phyloP scores from a whole-genome alignment of 2,888 invertebrate genomes.

The Diplolepis rosae region DNA sequence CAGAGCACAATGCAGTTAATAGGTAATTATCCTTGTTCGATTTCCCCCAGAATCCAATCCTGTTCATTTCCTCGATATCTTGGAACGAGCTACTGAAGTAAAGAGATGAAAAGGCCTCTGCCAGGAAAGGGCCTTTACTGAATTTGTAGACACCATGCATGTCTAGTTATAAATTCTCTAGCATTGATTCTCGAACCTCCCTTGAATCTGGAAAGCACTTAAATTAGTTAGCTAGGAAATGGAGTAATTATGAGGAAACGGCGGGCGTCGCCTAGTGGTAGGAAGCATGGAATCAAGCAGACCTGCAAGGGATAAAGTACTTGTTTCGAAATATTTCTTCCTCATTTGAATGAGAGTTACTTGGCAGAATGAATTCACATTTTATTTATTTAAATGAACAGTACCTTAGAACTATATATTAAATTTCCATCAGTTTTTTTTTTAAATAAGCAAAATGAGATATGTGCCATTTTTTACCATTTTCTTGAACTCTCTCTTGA shows the following conservation, averaged over 20 bases:
- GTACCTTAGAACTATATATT: no score
- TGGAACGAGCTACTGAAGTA: slow-evolving; percentile 53
- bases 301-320: slow-evolving; percentile 29
- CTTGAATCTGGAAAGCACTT: slow-evolving; percentile 33
- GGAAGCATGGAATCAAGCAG: slow-evolving; percentile 58
- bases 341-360: no score
- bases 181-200: slow-evolving; percentile 28
- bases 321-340: background rate
- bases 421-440: no score
- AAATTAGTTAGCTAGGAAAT: slow-evolving; percentile 64
- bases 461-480: no score
- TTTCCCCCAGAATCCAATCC: slow-evolving; percentile 66
- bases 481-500: no score
- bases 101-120: slow-evolving; percentile 21
- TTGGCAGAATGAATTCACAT: no score
- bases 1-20: slow-evolving; percentile 62
- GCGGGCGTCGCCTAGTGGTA: slow-evolving; percentile 70
- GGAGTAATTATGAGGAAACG: slow-evolving; percentile 72
- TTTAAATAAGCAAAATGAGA: no score
- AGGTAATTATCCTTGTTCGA: slow-evolving; percentile 69
- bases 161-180: slow-evolving; percentile 7
- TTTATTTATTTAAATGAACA: no score
- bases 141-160: background rate
- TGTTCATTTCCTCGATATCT: slow-evolving; percentile 72
- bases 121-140: background rate